Percentiles rank a stretch among this genome's conserved stretches.
Evolutionary conservation across 2,888 invertebrate genomes (phyloP).

Genomic region (Smittia sp.): DNA sequence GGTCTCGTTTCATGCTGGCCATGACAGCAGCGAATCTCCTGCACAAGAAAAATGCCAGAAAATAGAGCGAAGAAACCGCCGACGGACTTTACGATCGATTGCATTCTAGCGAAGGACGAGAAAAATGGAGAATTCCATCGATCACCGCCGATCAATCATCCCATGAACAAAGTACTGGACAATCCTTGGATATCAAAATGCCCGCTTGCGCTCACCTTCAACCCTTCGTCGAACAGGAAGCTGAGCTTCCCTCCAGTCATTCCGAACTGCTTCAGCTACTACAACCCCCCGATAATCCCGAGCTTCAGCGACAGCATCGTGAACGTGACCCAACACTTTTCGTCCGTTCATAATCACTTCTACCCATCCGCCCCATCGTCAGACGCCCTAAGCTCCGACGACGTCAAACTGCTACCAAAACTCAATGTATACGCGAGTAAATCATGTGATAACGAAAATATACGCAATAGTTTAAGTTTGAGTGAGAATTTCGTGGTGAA

Average conservation of each 20-base stretch:
- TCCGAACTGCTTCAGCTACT: background rate
- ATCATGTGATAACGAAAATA: slow-evolving; percentile 29
- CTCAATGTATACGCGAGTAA: slow-evolving; percentile 28
- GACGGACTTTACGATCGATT: slow-evolving; percentile 40
- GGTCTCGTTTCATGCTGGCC: background rate
- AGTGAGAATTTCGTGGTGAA: background rate
- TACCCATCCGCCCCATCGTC: background rate
- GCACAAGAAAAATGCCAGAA: background rate
- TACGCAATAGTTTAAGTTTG: background rate
- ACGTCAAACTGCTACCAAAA: background rate
- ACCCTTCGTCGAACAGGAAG: slow-evolving; percentile 19
- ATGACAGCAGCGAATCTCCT: background rate
- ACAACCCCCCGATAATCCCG: background rate
- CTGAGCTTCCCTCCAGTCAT: slow-evolving; percentile 2
- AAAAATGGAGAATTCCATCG: background rate
- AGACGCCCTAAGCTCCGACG: background rate
- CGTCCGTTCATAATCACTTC: slow-evolving; percentile 33
- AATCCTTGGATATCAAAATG: slow-evolving; percentile 39
- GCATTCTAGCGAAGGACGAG: slow-evolving; percentile 29
- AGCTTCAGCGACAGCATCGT: background rate
- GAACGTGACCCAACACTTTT: slow-evolving; percentile 7
- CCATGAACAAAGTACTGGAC: slow-evolving; percentile 36
- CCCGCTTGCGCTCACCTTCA: slow-evolving; percentile 28
- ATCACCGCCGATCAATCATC: slow-evolving; percentile 2
- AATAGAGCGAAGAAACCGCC: slow-evolving; percentile 7